phyloP scores from a whole-genome alignment of 2,888 invertebrate genomes.

The Ophraella communa region DNA sequence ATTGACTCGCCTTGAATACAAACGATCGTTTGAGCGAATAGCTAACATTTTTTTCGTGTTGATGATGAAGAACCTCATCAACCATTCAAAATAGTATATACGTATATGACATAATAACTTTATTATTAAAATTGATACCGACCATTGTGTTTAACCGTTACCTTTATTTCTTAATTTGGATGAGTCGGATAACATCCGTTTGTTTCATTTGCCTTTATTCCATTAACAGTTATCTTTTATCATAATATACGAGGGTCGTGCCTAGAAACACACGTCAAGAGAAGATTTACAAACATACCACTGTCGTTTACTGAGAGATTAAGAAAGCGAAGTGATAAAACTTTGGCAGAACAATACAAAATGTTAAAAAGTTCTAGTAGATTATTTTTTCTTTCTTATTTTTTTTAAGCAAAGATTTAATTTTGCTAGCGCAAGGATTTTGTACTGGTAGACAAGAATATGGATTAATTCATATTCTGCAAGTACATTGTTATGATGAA shows the following conservation, averaged over 20 bases:
- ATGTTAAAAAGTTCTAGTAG: too few species aligned
- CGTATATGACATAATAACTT: slow-evolving; percentile 24
- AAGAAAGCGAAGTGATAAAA: too few species aligned
- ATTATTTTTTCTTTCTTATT: too few species aligned
- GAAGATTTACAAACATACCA: not conserved
- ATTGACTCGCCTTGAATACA: not conserved
- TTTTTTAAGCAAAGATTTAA: too few species aligned
- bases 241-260: not conserved
- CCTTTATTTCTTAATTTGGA: slow-evolving; percentile 33
- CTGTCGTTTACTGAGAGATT: too few species aligned
- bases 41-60: not conserved
- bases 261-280: not conserved
- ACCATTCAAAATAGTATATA: slow-evolving; percentile 14
- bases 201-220: not conserved
- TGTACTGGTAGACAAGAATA: too few species aligned
- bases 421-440: too few species aligned
- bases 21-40: not conserved
- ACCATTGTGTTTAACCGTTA: slow-evolving; percentile 32
- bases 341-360: too few species aligned
- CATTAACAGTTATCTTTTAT: not conserved
- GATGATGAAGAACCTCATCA: slow-evolving; percentile 11
- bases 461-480: too few species aligned
- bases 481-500: too few species aligned
- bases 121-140: slow-evolving; percentile 28
- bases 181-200: slow-evolving; percentile 33